A percentile compares a stretch with the other conserved stretches of the same genome.
Evolutionary conservation across 2,888 invertebrate genomes (phyloP).

Genomic region (Drosophila tanythrix): DNA sequence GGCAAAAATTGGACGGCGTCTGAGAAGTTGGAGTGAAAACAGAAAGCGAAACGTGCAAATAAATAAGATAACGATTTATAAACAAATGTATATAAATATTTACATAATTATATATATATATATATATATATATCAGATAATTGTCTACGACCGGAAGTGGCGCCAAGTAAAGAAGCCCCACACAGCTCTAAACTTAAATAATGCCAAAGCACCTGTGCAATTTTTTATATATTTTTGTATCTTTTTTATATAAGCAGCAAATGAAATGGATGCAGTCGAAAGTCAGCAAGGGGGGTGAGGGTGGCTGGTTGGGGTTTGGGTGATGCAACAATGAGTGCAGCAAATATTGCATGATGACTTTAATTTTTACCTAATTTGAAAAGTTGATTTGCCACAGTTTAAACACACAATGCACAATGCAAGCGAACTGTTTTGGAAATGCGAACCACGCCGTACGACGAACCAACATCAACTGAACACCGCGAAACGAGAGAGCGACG

Average conservation of each 20-base stretch:
- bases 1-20: conserved; percentile 33
- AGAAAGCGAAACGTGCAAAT: conserved; percentile 35
- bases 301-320: neutral
- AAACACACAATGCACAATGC: conserved; percentile 15
- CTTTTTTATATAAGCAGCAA: conserved; percentile 30
- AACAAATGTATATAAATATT: conserved; percentile 2
- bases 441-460: conserved; percentile 72
- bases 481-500: conserved; percentile 9
- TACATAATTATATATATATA: neutral
- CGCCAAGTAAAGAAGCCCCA: conserved; percentile 23
- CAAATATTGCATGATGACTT: conserved; percentile 3
- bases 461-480: conserved; percentile 76
- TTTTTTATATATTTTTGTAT: conserved; percentile 3
- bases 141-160: conserved; percentile 34
- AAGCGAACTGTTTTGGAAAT: conserved; percentile 39
- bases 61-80: neutral
- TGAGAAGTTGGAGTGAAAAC: conserved; percentile 38
- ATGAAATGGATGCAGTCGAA: neutral
- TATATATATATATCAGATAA: neutral
- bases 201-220: conserved; percentile 29
- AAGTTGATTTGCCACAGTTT: conserved; percentile 28
- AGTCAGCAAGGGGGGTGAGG: neutral
- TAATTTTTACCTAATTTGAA: conserved; percentile 46
- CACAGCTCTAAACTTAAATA: conserved; percentile 23
- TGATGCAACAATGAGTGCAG: neutral